Base-by-base conservation (phyloP, 2,888 invertebrate genomes). In the Noctua janthe region DNA sequence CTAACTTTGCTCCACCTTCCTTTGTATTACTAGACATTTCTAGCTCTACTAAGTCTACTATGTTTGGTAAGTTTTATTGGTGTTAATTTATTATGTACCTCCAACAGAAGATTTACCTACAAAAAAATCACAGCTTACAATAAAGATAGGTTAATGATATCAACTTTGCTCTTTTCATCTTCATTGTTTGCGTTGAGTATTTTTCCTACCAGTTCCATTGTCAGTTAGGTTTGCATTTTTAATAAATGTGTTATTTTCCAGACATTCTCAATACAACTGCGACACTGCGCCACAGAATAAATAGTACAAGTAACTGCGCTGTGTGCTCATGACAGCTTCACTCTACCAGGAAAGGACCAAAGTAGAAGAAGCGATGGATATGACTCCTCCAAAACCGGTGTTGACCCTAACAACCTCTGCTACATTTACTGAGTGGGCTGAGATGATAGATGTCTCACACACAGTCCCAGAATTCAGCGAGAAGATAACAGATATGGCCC, bases 401-500 rank as follows among this genome's bases (percentile, higher is more conserved):
- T 93, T 99, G 39, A 98, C 98, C 85, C 98, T 98, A 75, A 98
- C 98, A 2, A 97, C 97, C 74, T 95, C 97, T 0, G 91, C 94
- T 1, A 97, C 96, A 17, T 97, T 20, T 1, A 20, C 7, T 54
- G 51, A 54, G 7, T 59, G 59, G 59, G 59, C 59, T n/a, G 59
- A n/a, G 11, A n/a, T 59, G n/a, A n/a, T 59, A n/a, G n/a, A 59
- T 59, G 59, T 11, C 4, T 59, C 59, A 11, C 59, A n/a, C 4
- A 4, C n/a, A 62, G 62, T 62, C 2, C 62, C 62, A 2, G 98
- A 99, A 93, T 99, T 99, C 91, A 97, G 98, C 72, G 97, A 98
- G 88, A 97, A 97, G 91, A 98, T 99, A 80, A 98, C 98, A 10
- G 98, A 98, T 83, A 98, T 99, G 96, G 99, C 99, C 0, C 98